Evolutionary conservation across 2,113 vertebrate species (phyloP).

Genomic region (Pipa parva): DNA sequence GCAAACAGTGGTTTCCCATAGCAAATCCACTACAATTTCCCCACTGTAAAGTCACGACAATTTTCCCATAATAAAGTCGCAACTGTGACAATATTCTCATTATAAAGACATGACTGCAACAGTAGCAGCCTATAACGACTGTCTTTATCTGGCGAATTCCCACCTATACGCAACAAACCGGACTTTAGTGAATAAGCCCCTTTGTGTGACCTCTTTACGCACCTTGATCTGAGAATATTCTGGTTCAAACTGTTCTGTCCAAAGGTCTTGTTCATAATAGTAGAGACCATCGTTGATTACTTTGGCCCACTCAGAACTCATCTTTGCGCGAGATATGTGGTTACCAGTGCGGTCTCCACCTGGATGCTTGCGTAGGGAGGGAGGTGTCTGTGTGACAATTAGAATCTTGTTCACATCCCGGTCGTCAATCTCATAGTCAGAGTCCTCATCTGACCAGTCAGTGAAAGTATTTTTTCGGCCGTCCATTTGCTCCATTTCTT

Average conservation of each 20-base stretch:
- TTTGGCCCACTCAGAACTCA: constrained; percentile 86
- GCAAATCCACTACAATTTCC: no score
- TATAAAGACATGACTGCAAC: no score
- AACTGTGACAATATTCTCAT: no score
- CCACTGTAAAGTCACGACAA: no score
- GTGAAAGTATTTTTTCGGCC: constrained; percentile 96
- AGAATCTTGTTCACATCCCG: constrained; percentile 96
- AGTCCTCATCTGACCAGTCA: constrained; percentile 94
- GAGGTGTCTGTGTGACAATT: constrained; percentile 94
- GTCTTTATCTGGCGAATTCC: no score
- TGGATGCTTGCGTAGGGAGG: constrained; percentile 90
- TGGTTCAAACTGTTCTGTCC: constrained; percentile 90
- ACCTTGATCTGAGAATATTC: constrained; percentile 98
- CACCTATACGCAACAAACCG: no score
- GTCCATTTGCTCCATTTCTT: constrained; percentile 97
- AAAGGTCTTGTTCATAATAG: constrained; percentile 96
- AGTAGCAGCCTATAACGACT: no score
- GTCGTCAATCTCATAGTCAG: constrained; percentile 92
- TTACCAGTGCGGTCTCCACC: constrained; percentile 93
- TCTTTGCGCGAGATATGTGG: constrained; percentile 89
- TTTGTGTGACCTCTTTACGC: no score
- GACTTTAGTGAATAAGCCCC: no score
- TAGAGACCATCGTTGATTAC: constrained; percentile 96
- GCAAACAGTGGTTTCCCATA: no score
- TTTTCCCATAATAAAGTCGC: no score